phyloP scores from a whole-genome alignment of 2,797 vertebrate genomes.

The Potorous gilbertii region DNA sequence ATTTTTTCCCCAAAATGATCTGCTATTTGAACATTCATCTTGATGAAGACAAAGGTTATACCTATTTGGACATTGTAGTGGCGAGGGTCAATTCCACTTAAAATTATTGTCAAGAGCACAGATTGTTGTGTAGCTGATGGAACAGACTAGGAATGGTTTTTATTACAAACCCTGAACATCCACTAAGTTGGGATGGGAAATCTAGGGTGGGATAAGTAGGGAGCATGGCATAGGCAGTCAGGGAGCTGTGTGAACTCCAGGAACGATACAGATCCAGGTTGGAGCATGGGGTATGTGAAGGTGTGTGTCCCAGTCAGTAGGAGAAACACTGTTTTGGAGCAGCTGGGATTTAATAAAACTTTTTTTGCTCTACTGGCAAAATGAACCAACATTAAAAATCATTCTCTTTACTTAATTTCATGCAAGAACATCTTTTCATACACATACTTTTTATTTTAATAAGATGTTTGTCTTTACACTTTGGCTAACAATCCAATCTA shows the following conservation, averaged over 20 bases:
- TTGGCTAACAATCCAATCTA: conserved; percentile 36
- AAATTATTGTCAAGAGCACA: not conserved
- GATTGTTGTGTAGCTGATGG: not conserved
- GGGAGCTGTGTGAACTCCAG: not conserved
- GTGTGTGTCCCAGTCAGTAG: not conserved
- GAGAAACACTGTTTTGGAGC: not conserved
- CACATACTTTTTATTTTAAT: conserved; percentile 34
- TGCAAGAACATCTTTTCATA: conserved; percentile 6
- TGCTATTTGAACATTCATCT: not conserved
- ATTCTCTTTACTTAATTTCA: conserved; percentile 8
- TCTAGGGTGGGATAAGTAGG: not conserved
- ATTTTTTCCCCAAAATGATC: not conserved
- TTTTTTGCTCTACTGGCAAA: conserved; percentile 15
- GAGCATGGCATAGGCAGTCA: not conserved
- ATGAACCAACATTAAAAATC: conserved; percentile 42
- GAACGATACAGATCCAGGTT: not conserved
- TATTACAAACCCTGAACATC: not conserved
- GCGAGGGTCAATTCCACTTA: not conserved
- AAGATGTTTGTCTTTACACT: conserved; percentile 19
- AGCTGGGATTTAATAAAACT: conserved; percentile 38
- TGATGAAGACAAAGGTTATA: not conserved
- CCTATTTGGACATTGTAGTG: not conserved
- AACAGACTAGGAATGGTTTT: not conserved
- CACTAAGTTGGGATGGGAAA: not conserved
- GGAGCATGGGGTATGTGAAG: not conserved